These are phyloP conservation scores for Asobara japonica DNA, from an alignment of 1,140 invertebrate species.

Conservation along the genomic window DNA sequence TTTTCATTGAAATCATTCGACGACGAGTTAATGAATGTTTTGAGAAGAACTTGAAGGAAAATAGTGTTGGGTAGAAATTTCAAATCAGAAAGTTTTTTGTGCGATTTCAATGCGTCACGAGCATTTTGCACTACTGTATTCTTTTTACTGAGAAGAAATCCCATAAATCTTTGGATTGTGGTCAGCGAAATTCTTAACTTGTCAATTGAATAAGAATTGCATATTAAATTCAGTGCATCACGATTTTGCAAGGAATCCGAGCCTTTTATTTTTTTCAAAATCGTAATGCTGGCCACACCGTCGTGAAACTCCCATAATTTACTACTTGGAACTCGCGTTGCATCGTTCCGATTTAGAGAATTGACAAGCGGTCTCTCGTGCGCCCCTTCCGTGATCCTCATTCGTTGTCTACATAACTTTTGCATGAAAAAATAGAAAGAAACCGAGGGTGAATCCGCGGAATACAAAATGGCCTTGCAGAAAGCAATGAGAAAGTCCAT, in stretches of 20 bases:
- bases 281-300: background rate
- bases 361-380: background rate
- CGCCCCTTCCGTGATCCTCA: background rate
- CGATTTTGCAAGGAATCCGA: background rate
- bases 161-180: background rate
- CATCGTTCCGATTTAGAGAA: constrained; percentile 3
- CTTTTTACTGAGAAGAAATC: no score
- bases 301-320: constrained; percentile 25
- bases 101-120: no score
- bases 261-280: background rate
- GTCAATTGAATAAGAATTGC: background rate
- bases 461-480: constrained; percentile 56
- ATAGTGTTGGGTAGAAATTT: no score
- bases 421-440: constrained; percentile 40
- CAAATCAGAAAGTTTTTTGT: no score
- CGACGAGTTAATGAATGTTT: no score
- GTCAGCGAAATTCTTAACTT: background rate
- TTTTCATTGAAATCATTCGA: no score
- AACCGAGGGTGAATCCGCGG: constrained; percentile 51
- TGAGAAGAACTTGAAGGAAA: no score
- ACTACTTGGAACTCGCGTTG: background rate
- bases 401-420: constrained; percentile 19
- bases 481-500: constrained; percentile 57
- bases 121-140: no score
- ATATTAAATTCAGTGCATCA: background rate